Conservation (phyloP, 1,140 invertebrate species). For the Drosophila malerkotliana region DNA sequence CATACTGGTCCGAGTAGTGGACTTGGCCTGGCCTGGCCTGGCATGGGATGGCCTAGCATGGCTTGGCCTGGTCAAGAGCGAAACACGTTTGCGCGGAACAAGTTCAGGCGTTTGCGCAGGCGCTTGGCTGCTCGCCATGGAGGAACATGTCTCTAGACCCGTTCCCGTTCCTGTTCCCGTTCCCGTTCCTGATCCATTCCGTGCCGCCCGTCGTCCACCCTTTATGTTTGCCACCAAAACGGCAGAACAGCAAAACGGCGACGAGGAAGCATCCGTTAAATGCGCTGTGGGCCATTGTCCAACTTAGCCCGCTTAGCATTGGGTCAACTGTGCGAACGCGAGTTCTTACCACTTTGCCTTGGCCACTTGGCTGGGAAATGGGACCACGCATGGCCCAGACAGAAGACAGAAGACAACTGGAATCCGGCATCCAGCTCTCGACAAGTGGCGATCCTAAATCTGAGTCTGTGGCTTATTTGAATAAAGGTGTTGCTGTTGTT, state of each 20-base stretch:
- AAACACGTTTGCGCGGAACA: conserved; percentile 79
- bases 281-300: conserved; percentile 79
- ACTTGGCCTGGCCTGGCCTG: conserved; percentile 52
- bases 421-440: conserved; percentile 5
- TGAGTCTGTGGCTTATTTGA: conserved; percentile 60
- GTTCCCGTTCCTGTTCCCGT: conserved; percentile 64
- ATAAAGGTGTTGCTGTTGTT: conserved; percentile 68
- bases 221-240: conserved; percentile 53
- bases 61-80: conserved; percentile 51
- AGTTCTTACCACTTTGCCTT: background rate
- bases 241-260: conserved; percentile 19
- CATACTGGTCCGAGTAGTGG: conserved; percentile 24
- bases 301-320: conserved; percentile 78
- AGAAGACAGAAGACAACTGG: conserved; percentile 18
- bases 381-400: conserved; percentile 63
- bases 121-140: conserved; percentile 27
- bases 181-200: conserved; percentile 12
- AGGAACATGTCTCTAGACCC: conserved; percentile 77
- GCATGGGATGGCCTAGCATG: conserved; percentile 42
- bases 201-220: conserved; percentile 38
- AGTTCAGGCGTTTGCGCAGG: conserved; percentile 62
- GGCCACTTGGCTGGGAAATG: conserved; percentile 56
- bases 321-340: conserved; percentile 61
- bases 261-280: conserved; percentile 67
- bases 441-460: conserved; percentile 45